Conservation (phyloP, 2,888 invertebrate genomes). For the Deroplatys truncata region DNA sequence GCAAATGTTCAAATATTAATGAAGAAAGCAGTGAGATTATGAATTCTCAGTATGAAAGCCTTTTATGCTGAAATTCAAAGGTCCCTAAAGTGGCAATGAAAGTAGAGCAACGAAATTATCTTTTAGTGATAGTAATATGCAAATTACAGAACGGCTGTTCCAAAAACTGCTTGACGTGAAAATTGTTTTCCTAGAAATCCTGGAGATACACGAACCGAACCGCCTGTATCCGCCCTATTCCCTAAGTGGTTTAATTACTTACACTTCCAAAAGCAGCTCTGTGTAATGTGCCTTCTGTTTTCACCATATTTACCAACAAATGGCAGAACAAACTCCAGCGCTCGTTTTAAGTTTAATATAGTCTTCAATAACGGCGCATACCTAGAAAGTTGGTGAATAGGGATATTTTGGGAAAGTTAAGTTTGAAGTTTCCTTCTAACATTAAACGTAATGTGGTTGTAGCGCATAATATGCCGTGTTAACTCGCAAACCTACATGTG, state of each 20-base stretch:
- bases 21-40: not conserved
- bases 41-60: not conserved
- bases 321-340: no score
- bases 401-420: no score
- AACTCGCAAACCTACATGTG: no score
- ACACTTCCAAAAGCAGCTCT: no score
- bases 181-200: not conserved
- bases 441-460: no score
- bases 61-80: not conserved
- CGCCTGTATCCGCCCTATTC: not conserved
- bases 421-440: no score
- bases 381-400: no score
- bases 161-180: not conserved
- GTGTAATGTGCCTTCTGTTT: no score
- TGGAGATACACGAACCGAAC: not conserved
- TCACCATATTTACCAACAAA: no score
- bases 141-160: not conserved
- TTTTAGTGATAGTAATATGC: not conserved
- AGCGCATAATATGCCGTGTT: no score
- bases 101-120: not conserved
- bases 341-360: no score
- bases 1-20: not conserved
- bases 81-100: not conserved
- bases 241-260: not conserved
- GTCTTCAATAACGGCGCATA: no score